Conservation (phyloP, 2,113 vertebrate genomes). For the Nipponia nippon region DNA sequence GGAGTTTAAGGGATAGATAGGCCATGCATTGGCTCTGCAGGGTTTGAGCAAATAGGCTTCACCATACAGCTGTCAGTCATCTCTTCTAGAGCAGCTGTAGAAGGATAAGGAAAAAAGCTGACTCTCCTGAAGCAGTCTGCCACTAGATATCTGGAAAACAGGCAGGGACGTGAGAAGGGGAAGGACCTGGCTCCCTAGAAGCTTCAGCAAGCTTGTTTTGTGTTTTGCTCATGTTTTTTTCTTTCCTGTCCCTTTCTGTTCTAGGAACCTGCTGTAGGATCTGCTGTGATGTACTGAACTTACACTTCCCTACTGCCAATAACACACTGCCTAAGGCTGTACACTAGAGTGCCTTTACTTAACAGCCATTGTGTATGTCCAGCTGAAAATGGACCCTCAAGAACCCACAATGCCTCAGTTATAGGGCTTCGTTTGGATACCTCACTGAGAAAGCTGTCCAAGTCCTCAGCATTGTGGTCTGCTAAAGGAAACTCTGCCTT, state of each 20-base stretch:
- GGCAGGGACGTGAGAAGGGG: background rate
- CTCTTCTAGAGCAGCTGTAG: background rate
- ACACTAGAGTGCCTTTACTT: slow-evolving; percentile 95
- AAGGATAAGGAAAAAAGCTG: background rate
- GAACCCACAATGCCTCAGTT: slow-evolving; percentile 63
- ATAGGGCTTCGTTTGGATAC: slow-evolving; percentile 73
- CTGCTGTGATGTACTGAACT: slow-evolving; percentile 78
- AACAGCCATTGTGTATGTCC: slow-evolving; percentile 78
- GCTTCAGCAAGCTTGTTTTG: background rate
- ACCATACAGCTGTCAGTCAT: background rate
- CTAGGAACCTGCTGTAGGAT: slow-evolving; percentile 77
- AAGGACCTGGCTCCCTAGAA: background rate
- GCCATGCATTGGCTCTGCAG: background rate
- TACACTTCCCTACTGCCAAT: slow-evolving; percentile 76
- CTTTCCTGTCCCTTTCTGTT: slow-evolving; percentile 40
- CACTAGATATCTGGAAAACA: background rate
- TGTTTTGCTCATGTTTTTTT: background rate
- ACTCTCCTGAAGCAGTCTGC: background rate
- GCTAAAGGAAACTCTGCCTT: slow-evolving; percentile 76
- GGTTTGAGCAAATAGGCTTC: background rate
- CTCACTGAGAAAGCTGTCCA: slow-evolving; percentile 72
- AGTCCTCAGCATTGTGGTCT: slow-evolving; percentile 63
- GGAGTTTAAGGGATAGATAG: background rate
- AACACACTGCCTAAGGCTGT: slow-evolving; percentile 81
- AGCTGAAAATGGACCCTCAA: slow-evolving; percentile 73